phyloP scores from a whole-genome alignment of 1,140 invertebrate species.

The Cephus cinctus region DNA sequence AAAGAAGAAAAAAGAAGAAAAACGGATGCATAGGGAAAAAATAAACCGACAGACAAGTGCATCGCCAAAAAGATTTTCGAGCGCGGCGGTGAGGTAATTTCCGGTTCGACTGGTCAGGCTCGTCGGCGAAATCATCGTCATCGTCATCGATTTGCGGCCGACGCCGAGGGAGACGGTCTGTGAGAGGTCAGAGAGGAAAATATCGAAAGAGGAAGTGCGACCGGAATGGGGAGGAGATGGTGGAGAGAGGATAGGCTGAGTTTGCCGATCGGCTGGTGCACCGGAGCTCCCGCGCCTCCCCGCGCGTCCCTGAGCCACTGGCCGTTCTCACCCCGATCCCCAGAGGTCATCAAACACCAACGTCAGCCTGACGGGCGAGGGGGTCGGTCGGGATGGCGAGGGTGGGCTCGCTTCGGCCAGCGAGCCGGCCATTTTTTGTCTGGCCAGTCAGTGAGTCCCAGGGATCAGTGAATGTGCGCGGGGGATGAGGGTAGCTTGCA shows the following conservation, averaged over 20 bases:
- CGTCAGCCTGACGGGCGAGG: slow-evolving; percentile 45
- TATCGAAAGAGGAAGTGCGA: slow-evolving; percentile 14
- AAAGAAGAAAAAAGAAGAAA: background rate
- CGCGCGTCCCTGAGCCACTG: slow-evolving; percentile 15
- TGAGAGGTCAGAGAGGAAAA: slow-evolving; percentile 5
- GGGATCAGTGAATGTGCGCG: slow-evolving; percentile 52
- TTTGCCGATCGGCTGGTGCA: slow-evolving; percentile 8
- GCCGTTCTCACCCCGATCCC: slow-evolving; percentile 24
- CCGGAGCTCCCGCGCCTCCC: slow-evolving; percentile 16
- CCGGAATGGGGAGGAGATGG: slow-evolving; percentile 35
- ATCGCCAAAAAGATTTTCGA: no score
- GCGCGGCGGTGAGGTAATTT: slow-evolving; percentile 1
- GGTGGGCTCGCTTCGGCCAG: slow-evolving; percentile 42
- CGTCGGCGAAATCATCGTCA: background rate
- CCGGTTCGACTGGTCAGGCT: background rate
- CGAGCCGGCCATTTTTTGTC: slow-evolving; percentile 57
- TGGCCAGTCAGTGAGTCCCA: slow-evolving; percentile 57
- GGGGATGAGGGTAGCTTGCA: slow-evolving; percentile 18
- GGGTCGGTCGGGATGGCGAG: slow-evolving; percentile 25
- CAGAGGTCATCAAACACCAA: slow-evolving; percentile 56
- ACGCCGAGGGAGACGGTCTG: slow-evolving; percentile 12
- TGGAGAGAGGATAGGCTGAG: slow-evolving; percentile 24
- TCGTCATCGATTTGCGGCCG: slow-evolving; percentile 1
- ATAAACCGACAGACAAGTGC: no score
- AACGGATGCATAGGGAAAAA: background rate